A percentile compares a stretch with the other conserved stretches of the same genome.
These are phyloP conservation scores for Dryoscopus gambensis DNA, from an alignment of 2,113 vertebrate species.

Conservation along the genomic window DNA sequence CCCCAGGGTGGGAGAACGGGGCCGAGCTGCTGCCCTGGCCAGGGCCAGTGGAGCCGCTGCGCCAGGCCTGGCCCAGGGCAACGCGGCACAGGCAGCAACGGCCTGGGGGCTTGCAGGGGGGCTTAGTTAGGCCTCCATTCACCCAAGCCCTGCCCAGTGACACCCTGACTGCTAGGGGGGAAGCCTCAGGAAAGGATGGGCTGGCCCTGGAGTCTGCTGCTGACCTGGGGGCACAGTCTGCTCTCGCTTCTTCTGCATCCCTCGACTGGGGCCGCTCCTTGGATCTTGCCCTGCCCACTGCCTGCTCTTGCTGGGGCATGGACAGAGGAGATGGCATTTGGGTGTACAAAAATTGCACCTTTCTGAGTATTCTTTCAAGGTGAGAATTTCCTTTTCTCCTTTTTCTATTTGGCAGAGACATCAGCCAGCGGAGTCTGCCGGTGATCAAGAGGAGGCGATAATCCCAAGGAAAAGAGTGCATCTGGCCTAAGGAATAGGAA, in stretches of 20 bases:
- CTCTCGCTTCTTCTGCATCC: neutral
- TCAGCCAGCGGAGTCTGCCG: constrained; percentile 86
- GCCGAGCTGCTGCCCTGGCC: neutral
- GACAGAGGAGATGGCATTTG: accelerated
- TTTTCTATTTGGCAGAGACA: constrained; percentile 71
- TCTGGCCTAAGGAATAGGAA: constrained; percentile 73
- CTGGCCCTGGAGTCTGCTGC: neutral
- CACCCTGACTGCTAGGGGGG: no score
- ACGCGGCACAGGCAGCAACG: neutral
- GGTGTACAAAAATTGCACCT: neutral
- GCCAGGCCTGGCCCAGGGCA: neutral
- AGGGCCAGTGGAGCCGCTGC: accelerated
- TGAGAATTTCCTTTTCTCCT: neutral
- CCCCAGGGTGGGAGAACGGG: constrained; percentile 61
- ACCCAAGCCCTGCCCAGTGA: neutral
- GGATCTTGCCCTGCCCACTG: neutral
- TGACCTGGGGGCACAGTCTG: no score
- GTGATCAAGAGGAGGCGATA: constrained; percentile 85
- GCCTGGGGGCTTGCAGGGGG: neutral
- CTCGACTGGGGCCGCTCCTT: neutral
- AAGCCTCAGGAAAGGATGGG: neutral
- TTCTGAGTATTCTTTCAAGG: neutral
- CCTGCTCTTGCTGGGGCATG: neutral
- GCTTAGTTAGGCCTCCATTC: neutral
- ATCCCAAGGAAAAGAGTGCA: constrained; percentile 87